A percentile compares a stretch with the other conserved stretches of the same genome.
These are phyloP conservation scores for Girardinus metallicus DNA, from an alignment of 2,797 vertebrate species.

Conservation along the genomic window DNA sequence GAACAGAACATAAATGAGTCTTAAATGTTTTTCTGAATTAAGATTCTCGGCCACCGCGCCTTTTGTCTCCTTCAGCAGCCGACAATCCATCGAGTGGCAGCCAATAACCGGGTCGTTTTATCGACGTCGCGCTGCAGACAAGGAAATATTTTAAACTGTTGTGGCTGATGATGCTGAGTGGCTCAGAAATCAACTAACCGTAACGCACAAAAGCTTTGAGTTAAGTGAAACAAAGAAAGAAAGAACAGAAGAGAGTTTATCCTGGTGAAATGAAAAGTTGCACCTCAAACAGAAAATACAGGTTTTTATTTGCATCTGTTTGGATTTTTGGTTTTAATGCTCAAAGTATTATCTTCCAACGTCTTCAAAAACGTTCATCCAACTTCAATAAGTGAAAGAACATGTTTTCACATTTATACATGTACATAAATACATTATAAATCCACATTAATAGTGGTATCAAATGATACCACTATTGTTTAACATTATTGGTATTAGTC, in stretches of 20 bases:
- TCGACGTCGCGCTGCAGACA: constrained; percentile 10
- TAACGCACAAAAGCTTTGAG: not conserved
- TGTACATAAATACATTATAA: not conserved
- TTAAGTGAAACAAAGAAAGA: not conserved
- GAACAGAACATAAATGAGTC: not conserved
- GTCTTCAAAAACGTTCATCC: not conserved
- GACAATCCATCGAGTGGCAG: constrained; percentile 7
- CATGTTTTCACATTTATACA: not conserved
- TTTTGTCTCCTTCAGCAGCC: not conserved
- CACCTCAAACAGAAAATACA: not conserved
- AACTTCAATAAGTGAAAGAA: not conserved
- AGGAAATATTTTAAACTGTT: constrained; percentile 16
- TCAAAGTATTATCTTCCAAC: not conserved
- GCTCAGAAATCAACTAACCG: not conserved
- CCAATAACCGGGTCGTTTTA: constrained; percentile 3
- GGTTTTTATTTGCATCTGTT: not conserved
- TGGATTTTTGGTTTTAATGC: not conserved
- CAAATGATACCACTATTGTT: not conserved
- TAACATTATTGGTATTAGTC: not conserved
- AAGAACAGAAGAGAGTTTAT: not conserved
- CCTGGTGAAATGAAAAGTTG: not conserved
- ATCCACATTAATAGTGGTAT: rapidly evolving
- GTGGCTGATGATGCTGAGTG: constrained; percentile 6
- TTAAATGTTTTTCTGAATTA: not conserved
- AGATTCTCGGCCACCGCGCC: not conserved